Evolutionary conservation across 2,888 invertebrate species (phyloP), one percentile per base, ranked within the genome.

Genomic region (Galerucella nymphaeae): DNA sequence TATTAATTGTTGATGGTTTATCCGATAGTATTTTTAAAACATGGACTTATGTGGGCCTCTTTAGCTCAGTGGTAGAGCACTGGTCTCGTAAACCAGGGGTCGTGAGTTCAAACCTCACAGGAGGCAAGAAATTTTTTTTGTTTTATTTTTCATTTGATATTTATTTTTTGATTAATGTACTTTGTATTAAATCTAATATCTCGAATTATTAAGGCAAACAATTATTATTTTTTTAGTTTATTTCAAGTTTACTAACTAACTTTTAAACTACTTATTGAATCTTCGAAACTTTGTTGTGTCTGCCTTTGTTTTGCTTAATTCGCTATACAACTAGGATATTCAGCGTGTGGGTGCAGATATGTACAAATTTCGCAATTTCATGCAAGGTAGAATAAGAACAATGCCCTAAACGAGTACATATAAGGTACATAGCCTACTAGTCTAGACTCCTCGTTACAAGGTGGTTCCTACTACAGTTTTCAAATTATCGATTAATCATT

Each of bases 71-170:
- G 92, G 92, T 91, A 92, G 92, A 92, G 92, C 92, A 91, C 92
- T 92, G 92, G 92, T 92, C 92, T 92, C 91, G 92, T 92, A 92
- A 92, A 92, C 92, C 92, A 92, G 92, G 91, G 92, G 92, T 92
- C 92, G 92, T 92, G 92, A 92, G 92, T 92, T 92, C 92, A 91
- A 92, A 91, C 91, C 92, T 92, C 92, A 91, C 91, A 91, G 91
- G 91, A 91, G 92, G 91, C 92, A 91, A 91, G 16, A 42, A 62
- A 16, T 70, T 69, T 73, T 75, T 69, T 76, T 70, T 30, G 6
- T 61, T 68, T 66, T 30, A 14, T 38, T 20, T 18, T 11, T 42
- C n/a, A 55, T n/a, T 9, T 16, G 18, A 16, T 50, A n/a, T 13
- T 45, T 3, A 45, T 13, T 13, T 45, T 14, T 45, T 3, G 14